Evolutionary conservation across 92 coral and sea anemone species (phyloP).

Genomic region (Metridium senile): DNA sequence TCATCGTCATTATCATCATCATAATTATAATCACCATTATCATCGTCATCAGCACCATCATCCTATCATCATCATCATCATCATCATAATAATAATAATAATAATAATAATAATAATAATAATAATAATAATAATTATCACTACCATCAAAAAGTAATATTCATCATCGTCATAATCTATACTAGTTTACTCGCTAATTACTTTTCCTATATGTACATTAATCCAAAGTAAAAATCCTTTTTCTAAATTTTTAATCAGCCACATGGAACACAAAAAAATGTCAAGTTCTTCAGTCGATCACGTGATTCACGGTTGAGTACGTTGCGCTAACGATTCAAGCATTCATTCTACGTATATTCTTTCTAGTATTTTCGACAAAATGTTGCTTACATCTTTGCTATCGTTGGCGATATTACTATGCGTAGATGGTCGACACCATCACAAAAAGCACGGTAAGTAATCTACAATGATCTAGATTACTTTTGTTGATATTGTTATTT

Average conservation of each 20-base stretch:
- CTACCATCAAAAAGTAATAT: no score
- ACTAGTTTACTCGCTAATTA: no score
- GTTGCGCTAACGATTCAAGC: slow-evolving; percentile 6
- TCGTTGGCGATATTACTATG: not conserved
- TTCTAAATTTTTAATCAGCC: slow-evolving; percentile 4
- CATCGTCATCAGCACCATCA: no score
- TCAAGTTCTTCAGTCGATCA: slow-evolving; percentile 9
- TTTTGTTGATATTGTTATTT: not conserved
- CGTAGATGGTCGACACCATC: slow-evolving; percentile 4
- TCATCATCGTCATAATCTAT: no score
- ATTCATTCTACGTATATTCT: not conserved
- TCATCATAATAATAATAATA: no score
- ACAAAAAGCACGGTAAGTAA: slow-evolving; percentile 14
- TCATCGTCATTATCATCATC: no score
- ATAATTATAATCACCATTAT: no score
- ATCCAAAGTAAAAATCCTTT: not conserved
- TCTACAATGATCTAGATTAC: not conserved
- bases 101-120: no score
- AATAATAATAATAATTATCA: no score
- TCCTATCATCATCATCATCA: no score
- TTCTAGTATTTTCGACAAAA: not conserved
- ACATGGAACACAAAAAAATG: not conserved
- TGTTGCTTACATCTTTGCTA: not conserved
- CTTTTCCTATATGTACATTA: not conserved
- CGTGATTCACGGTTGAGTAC: slow-evolving; percentile 23